phyloP scores from a whole-genome alignment of 2,797 vertebrate species.

The Fringilla coelebs region DNA sequence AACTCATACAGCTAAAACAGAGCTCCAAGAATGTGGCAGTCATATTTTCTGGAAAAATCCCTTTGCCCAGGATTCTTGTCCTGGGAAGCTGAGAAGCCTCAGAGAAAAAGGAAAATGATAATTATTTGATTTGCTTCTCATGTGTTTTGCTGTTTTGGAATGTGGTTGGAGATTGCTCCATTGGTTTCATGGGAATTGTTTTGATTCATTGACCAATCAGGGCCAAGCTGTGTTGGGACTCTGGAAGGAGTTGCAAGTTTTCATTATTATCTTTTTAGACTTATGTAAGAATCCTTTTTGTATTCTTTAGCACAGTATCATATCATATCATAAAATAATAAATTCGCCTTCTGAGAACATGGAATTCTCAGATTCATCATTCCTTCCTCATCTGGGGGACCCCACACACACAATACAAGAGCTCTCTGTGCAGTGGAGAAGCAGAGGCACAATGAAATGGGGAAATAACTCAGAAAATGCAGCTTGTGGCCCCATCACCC shows the following conservation, averaged over 20 bases:
- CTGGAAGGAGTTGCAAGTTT: fast-evolving
- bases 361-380: neutral
- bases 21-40: neutral
- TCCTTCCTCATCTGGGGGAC: neutral
- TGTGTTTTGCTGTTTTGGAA: neutral
- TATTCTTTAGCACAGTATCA: neutral
- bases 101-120: neutral
- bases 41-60: neutral
- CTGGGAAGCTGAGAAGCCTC: neutral
- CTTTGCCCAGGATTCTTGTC: neutral
- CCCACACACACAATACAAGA: neutral
- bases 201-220: neutral
- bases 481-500: neutral
- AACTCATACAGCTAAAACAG: neutral
- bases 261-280: neutral
- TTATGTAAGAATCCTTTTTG: neutral
- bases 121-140: neutral
- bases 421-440: neutral
- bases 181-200: neutral
- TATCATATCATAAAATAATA: neutral
- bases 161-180: neutral
- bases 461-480: neutral
- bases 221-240: neutral
- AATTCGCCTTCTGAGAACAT: neutral
- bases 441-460: neutral